Evolutionary conservation across 2,888 invertebrate genomes (phyloP), one percentile per base, ranked within the genome.

Genomic region (Holacanthella duospinosa): DNA sequence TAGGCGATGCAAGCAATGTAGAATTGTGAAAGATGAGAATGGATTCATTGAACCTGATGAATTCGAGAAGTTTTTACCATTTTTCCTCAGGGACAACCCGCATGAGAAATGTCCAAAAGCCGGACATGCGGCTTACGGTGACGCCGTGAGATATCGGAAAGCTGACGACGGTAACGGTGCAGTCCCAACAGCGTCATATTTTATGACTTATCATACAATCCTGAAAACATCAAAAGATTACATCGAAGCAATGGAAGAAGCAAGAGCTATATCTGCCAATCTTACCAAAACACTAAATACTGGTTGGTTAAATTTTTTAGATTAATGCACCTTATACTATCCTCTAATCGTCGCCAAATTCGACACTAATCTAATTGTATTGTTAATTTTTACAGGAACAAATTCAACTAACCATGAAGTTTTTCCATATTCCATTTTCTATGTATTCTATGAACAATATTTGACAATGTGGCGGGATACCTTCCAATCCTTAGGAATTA

Each of bases 151-250:
- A 6, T 36, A 36, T 36, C 36, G 36, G 9, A 6, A 6, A 9
- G 12, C 21, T 48, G n/a, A n/a, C n/a, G n/a, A n/a, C n/a, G 4
- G 4, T 21, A 48, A 48, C 21, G 48, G 48, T 4, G 4, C 48
- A 9, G 21, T 48, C 21, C 48, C 88, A 2, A 76, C 81, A 25
- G 89, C 93, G 61, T 85, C 88, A 0, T 86, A 89, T 77, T 90
- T 93, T 74, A 93, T 94, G 93, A 86, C 91, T 1, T 97, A 89
- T 76, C 93, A 96, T 75, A 85, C 85, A 0, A 84, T 89, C 0
- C 79, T 95, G 59, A 85, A 84, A 71, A 87, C 83, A 1, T 90
- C 91, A 0, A 75, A 81, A 24, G 93, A 99, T 75, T 97, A 87
- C 77, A 92, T 89, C 64, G 82, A 82, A 36, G 89, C 94, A 1